A percentile compares a stretch with the other conserved stretches of the same genome.
Evolutionary conservation across 1,140 invertebrate genomes (phyloP).

Genomic region (Bombus cullumanus): DNA sequence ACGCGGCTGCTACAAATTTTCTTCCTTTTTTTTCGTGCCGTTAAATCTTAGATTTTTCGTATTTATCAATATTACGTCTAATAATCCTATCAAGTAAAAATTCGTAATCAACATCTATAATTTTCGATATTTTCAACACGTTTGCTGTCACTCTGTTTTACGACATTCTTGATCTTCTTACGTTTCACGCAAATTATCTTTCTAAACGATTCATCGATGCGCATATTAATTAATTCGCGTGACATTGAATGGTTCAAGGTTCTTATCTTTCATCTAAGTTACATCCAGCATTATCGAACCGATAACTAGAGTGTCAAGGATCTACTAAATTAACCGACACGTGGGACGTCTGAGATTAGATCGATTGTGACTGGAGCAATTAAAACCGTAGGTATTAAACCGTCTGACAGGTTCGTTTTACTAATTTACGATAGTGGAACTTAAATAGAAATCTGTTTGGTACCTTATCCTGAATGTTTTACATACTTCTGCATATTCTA

Average conservation of each 20-base stretch:
- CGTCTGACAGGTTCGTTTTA: neutral
- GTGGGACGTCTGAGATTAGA: neutral
- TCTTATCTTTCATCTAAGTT: neutral
- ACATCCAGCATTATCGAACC: neutral
- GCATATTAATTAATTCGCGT: neutral
- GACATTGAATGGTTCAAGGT: neutral
- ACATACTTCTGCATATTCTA: no score
- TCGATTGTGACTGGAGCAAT: constrained; percentile 4
- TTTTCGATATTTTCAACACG: no score
- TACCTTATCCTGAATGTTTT: no score
- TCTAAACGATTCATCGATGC: neutral
- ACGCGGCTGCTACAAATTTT: neutral
- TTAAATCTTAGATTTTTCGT: neutral
- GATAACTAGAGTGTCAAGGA: constrained; percentile 7
- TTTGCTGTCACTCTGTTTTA: no score
- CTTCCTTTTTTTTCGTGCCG: neutral
- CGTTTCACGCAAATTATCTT: neutral
- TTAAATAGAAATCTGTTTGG: no score
- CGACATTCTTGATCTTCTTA: no score
- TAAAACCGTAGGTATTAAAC: neutral
- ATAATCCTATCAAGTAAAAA: no score
- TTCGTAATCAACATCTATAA: no score
- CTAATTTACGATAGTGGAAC: neutral
- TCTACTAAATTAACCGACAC: neutral
- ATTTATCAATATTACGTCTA: neutral